Conservation (phyloP, 2,888 invertebrate species). For the Ctenicera cuprea region DNA sequence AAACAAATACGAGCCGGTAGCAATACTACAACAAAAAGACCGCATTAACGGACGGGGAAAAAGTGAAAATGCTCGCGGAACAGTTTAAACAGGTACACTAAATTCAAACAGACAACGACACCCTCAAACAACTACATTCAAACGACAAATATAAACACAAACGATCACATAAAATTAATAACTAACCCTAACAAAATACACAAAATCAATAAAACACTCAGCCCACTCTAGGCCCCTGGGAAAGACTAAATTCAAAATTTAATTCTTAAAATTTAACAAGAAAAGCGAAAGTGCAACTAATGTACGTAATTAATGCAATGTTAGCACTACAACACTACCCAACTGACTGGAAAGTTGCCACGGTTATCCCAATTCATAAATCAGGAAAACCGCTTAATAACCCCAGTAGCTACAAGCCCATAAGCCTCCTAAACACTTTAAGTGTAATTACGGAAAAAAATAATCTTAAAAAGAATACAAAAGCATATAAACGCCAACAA, state of each 20-base stretch:
- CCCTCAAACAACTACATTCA: neutral
- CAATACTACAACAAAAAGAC: too few species aligned
- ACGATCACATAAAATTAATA: too few species aligned
- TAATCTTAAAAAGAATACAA: neutral
- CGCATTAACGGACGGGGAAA: neutral
- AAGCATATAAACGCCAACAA: neutral
- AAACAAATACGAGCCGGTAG: neutral
- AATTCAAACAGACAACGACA: neutral
- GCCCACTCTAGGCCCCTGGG: too few species aligned
- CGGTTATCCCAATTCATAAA: neutral
- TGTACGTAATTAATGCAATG: neutral
- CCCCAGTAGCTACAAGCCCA: neutral
- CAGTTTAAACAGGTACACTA: neutral
- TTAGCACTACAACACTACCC: constrained; percentile 1
- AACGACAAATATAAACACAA: too few species aligned
- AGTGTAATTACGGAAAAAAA: neutral
- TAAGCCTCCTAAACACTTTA: neutral
- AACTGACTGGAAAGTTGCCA: neutral
- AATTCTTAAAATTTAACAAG: neutral
- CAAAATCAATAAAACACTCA: too few species aligned
- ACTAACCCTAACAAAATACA: too few species aligned
- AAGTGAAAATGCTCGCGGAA: neutral
- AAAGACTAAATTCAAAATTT: too few species aligned
- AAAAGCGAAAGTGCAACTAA: neutral
- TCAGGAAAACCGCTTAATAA: neutral